These are phyloP conservation scores for Sebastes steindachneri DNA, from an alignment of 2,797 vertebrate genomes.

Conservation along the genomic window DNA sequence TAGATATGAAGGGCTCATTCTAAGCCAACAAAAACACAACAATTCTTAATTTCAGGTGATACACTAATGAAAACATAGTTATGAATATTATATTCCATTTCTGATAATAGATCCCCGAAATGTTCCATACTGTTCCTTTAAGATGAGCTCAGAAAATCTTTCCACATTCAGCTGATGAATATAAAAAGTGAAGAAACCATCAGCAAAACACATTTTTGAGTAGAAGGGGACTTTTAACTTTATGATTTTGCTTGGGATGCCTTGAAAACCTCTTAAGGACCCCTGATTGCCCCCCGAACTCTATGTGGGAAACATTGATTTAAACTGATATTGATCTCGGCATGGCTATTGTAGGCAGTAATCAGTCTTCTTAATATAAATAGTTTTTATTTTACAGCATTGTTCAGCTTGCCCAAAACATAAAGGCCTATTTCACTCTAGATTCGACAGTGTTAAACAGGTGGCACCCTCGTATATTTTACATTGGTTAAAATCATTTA, in stretches of 20 bases:
- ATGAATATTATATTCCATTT: too few relatives aligned
- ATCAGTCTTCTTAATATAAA: conserved; percentile 86
- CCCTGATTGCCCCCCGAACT: not conserved
- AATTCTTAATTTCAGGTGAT: too few relatives aligned
- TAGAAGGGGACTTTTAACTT: not conserved
- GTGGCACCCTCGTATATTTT: conserved; percentile 73
- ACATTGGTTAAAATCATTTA: conserved; percentile 78
- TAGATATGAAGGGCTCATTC: too few relatives aligned
- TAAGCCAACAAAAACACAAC: too few relatives aligned
- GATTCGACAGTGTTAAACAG: conserved; percentile 80
- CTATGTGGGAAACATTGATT: not conserved
- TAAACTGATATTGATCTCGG: not conserved
- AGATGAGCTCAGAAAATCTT: too few relatives aligned
- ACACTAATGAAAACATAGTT: too few relatives aligned
- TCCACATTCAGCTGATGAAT: not conserved
- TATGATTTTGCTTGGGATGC: not conserved
- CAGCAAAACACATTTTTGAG: not conserved
- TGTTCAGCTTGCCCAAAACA: conserved; percentile 89
- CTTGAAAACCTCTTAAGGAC: not conserved
- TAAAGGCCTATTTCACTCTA: conserved; percentile 77
- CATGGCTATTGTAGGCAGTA: conserved; percentile 40
- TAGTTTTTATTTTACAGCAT: conserved; percentile 93
- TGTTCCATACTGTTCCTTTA: too few relatives aligned
- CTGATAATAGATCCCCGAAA: too few relatives aligned
- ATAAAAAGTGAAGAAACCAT: not conserved